phyloP scores from a whole-genome alignment of 1,140 invertebrate genomes.

The Penaeus vannamei region DNA sequence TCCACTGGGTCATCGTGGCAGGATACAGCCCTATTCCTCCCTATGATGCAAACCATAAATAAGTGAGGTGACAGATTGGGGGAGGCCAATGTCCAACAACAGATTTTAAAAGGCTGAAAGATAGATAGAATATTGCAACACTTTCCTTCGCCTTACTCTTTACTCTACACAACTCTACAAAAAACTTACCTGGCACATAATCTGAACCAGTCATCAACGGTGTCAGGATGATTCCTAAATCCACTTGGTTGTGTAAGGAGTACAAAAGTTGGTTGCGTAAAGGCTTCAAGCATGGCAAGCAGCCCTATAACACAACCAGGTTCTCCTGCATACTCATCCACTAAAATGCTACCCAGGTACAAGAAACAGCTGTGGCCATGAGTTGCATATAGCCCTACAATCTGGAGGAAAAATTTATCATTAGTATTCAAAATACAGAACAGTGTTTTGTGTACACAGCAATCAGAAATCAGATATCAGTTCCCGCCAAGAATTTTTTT shows the following conservation, averaged over 20 bases:
- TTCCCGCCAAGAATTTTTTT: too few species aligned
- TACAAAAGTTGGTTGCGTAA: slow-evolving; percentile 87
- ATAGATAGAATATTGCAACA: too few species aligned
- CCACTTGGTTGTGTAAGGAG: slow-evolving; percentile 82
- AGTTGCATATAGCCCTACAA: slow-evolving; percentile 85
- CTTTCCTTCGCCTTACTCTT: not conserved
- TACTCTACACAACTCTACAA: not conserved
- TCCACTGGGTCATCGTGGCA: too few species aligned
- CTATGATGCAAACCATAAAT: too few species aligned
- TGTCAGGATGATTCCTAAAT: slow-evolving; percentile 93
- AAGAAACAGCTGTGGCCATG: slow-evolving; percentile 95
- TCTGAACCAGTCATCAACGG: slow-evolving; percentile 96
- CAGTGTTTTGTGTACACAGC: too few species aligned
- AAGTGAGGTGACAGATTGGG: too few species aligned
- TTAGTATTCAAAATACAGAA: not conserved
- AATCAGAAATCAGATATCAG: not conserved
- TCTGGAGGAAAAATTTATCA: slow-evolving; percentile 73
- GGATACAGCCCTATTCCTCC: too few species aligned
- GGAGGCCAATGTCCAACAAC: too few species aligned
- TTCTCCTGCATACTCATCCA: slow-evolving; percentile 91
- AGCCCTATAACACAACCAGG: slow-evolving; percentile 81
- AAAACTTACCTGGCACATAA: slow-evolving; percentile 79
- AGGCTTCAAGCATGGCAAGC: slow-evolving; percentile 88
- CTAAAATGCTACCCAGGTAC: slow-evolving; percentile 93
- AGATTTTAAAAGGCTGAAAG: too few species aligned